Evolutionary conservation across 2,113 vertebrate species (phyloP).

Genomic region (Otus sunia): DNA sequence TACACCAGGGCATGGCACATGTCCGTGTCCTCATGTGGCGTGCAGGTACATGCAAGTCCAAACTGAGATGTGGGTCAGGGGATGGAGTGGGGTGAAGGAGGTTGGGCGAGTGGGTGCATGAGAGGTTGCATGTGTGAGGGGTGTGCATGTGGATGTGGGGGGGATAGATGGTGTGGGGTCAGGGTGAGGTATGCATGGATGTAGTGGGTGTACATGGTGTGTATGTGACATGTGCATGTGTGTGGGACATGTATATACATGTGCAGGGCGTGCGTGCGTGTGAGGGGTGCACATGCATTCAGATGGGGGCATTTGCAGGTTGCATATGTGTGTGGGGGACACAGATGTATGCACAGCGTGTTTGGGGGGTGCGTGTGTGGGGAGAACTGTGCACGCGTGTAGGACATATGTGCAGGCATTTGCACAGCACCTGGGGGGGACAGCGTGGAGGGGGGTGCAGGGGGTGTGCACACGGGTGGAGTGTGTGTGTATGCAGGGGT

Average conservation of each 20-base stretch:
- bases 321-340: neutral
- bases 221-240: rapidly evolving
- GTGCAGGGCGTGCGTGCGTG: rapidly evolving
- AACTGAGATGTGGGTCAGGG: rapidly evolving
- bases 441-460: neutral
- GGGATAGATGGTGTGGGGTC: neutral
- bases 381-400: neutral
- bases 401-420: neutral
- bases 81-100: neutral
- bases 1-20: rapidly evolving
- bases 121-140: neutral
- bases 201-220: neutral
- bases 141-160: rapidly evolving
- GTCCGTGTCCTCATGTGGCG: rapidly evolving
- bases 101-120: neutral
- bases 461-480: rapidly evolving
- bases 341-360: rapidly evolving
- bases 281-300: neutral
- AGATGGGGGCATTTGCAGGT: neutral
- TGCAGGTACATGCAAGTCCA: rapidly evolving
- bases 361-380: neutral
- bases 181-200: rapidly evolving
- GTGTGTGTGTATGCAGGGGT: rapidly evolving
- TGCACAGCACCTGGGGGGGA: too few species aligned
- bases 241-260: rapidly evolving